Evolutionary conservation across 2,888 invertebrate genomes (phyloP).

Genomic region (Cosmia pyralina): DNA sequence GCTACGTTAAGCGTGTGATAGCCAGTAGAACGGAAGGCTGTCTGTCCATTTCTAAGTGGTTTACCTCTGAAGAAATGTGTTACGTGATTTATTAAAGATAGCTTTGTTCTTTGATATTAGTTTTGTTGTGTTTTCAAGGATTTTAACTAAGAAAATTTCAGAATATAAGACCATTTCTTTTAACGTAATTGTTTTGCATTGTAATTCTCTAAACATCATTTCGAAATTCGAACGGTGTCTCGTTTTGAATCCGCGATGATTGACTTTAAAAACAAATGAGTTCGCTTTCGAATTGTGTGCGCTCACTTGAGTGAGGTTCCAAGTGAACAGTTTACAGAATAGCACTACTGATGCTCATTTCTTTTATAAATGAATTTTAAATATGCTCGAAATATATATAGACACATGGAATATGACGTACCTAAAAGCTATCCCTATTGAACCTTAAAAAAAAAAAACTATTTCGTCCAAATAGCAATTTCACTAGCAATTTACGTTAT

Average conservation of each 20-base stretch:
- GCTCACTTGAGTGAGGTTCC: neutral
- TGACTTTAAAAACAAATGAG: constrained; percentile 4
- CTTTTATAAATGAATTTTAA: neutral
- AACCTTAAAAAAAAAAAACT: neutral
- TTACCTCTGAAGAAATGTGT: constrained; percentile 8
- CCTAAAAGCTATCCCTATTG: neutral
- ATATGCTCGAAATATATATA: neutral
- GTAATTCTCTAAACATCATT: neutral
- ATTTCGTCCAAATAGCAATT: too few species aligned
- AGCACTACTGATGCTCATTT: neutral
- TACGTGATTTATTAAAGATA: neutral
- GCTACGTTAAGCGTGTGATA: constrained; percentile 33
- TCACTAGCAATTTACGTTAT: too few species aligned
- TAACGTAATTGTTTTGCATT: neutral
- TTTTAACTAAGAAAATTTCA: neutral
- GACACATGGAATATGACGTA: neutral
- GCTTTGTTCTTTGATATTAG: neutral
- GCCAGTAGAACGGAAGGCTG: constrained; percentile 32
- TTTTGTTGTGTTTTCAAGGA: neutral
- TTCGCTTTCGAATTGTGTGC: neutral
- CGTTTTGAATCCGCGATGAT: neutral
- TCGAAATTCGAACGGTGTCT: neutral
- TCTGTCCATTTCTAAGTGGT: constrained; percentile 22
- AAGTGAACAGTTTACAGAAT: neutral
- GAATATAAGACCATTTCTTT: neutral